phyloP scores from a whole-genome alignment of 1,140 invertebrate genomes.

The Solen grandis region DNA sequence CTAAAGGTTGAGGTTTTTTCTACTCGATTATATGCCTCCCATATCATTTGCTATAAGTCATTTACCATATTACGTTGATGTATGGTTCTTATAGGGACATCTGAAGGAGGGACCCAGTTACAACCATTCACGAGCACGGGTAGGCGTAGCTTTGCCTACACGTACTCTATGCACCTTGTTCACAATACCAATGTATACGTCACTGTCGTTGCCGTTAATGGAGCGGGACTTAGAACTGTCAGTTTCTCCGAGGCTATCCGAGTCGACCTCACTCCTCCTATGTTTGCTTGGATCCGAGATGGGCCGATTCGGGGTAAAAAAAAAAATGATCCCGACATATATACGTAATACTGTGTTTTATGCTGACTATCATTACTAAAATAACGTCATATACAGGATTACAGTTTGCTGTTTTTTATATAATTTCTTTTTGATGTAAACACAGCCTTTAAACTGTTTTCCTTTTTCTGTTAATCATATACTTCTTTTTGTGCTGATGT shows the following conservation, averaged over 20 bases:
- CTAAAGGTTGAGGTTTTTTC: no score
- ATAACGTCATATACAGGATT: no score
- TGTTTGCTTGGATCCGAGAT: conserved; percentile 1
- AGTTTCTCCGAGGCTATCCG: not conserved
- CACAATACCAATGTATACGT: not conserved
- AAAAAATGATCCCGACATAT: not conserved
- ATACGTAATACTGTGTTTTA: no score
- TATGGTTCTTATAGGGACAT: not conserved
- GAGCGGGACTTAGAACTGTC: not conserved
- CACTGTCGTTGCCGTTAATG: conserved; percentile 11
- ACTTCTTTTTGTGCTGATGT: no score
- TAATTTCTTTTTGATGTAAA: no score
- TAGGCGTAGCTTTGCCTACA: not conserved
- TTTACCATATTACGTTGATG: no score
- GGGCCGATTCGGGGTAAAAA: not conserved
- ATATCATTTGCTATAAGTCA: no score
- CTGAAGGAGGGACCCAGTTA: not conserved
- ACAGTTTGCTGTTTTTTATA: no score
- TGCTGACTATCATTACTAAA: no score
- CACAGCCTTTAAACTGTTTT: no score
- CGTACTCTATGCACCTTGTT: not conserved
- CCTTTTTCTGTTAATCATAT: no score
- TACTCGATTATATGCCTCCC: no score
- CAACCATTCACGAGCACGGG: not conserved
- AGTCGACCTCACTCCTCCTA: conserved; percentile 3